phyloP scores from a whole-genome alignment of 2,888 invertebrate genomes.

The Philaethria dido region DNA sequence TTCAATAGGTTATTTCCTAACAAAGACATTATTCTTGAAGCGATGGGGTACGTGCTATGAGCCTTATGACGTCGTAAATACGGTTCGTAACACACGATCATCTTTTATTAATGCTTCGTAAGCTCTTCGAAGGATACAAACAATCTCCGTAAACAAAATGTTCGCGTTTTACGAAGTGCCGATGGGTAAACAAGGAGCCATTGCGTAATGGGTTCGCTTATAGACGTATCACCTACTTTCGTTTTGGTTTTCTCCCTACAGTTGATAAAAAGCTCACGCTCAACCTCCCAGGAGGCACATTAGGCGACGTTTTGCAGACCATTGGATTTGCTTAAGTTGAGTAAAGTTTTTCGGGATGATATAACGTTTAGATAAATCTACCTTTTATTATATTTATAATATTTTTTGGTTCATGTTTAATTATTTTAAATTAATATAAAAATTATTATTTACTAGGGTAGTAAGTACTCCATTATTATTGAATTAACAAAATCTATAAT shows the following conservation, averaged over 20 bases:
- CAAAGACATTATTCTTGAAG: slow-evolving; percentile 24
- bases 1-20: slow-evolving; percentile 28
- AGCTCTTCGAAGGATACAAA: slow-evolving; percentile 35
- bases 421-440: too few species aligned
- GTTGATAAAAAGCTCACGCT: slow-evolving; percentile 20
- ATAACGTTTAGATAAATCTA: neutral
- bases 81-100: slow-evolving; percentile 12
- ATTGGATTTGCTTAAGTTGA: slow-evolving; percentile 1
- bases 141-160: slow-evolving; percentile 39
- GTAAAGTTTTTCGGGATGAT: neutral
- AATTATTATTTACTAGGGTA: too few species aligned
- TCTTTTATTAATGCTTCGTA: slow-evolving; percentile 31
- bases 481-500: too few species aligned
- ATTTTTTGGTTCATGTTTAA: too few species aligned
- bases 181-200: slow-evolving; percentile 33
- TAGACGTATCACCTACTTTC: slow-evolving; percentile 22
- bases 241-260: neutral
- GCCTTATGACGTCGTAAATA: slow-evolving; percentile 20
- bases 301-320: slow-evolving; percentile 2
- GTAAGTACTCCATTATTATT: too few species aligned
- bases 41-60: slow-evolving; percentile 2
- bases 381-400: too few species aligned
- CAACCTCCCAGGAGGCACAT: slow-evolving; percentile 4
- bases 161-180: slow-evolving; percentile 30
- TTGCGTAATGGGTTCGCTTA: slow-evolving; percentile 37